Percentiles rank a stretch among this genome's conserved stretches.
phyloP scores from a whole-genome alignment of 2,888 invertebrate species.

The Tipula confusa region DNA sequence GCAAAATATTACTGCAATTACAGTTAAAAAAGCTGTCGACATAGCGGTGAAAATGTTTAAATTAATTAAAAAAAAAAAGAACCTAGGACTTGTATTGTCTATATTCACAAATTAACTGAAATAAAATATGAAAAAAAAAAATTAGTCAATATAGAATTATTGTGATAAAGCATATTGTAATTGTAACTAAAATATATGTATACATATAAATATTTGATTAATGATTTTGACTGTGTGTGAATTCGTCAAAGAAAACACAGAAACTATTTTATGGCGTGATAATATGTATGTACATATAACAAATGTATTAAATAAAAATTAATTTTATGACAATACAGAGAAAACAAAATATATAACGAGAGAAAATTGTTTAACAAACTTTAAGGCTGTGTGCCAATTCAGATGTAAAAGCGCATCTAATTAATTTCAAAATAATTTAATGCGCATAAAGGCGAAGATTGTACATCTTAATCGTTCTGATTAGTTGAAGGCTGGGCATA shows the following conservation, averaged over 20 bases:
- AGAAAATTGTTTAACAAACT: neutral
- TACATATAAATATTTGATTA: neutral
- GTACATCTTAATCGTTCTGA: too few species aligned
- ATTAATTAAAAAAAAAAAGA: too few species aligned
- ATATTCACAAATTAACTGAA: constrained; percentile 25
- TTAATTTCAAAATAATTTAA: too few species aligned
- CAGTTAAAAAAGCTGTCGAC: constrained; percentile 77
- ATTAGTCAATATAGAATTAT: neutral
- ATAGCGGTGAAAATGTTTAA: constrained; percentile 47
- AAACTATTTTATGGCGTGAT: neutral
- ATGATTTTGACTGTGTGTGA: neutral
- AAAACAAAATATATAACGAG: neutral
- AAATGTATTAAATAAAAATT: neutral
- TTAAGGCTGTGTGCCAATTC: neutral
- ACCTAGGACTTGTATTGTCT: neutral
- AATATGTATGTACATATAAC: neutral
- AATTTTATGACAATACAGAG: neutral
- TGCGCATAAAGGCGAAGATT: too few species aligned
- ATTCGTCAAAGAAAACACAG: neutral
- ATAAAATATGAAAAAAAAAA: neutral
- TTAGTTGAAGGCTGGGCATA: too few species aligned
- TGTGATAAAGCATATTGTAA: too few species aligned
- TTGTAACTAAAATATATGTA: neutral
- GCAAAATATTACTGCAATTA: constrained; percentile 76
- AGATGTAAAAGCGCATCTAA: too few species aligned